Evolutionary conservation across 2,888 invertebrate genomes (phyloP).

Genomic region (Ormyrus rosae): DNA sequence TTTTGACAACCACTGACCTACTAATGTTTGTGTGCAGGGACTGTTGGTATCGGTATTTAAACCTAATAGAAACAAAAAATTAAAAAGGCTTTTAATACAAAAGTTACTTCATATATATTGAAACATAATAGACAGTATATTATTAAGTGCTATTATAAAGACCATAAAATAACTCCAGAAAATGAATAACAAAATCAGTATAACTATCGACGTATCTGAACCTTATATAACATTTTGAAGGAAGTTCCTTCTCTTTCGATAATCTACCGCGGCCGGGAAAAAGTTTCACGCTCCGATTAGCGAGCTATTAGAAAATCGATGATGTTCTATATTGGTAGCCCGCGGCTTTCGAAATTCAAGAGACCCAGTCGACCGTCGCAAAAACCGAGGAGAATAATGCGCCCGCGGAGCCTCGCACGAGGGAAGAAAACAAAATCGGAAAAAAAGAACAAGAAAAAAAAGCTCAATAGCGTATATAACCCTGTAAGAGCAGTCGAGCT

Average conservation of each 20-base stretch:
- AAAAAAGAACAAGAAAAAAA: conserved; percentile 32
- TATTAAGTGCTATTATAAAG: no score
- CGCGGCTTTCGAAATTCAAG: conserved; percentile 39
- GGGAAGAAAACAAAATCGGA: conserved; percentile 14
- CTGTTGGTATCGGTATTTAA: conserved; percentile 78
- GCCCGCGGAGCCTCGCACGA: neutral
- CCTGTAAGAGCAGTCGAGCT: neutral
- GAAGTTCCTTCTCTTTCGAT: conserved; percentile 19
- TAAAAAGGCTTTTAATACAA: neutral
- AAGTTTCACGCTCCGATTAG: conserved; percentile 27
- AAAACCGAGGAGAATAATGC: conserved; percentile 28
- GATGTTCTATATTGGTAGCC: conserved; percentile 10
- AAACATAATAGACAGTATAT: no score
- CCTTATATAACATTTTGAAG: conserved; percentile 3
- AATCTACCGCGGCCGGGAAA: neutral
- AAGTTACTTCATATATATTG: neutral
- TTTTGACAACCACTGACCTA: conserved; percentile 88
- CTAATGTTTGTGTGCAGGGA: conserved; percentile 79
- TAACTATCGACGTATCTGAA: no score
- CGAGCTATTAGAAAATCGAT: conserved; percentile 41
- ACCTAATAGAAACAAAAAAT: conserved; percentile 72
- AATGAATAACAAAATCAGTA: no score
- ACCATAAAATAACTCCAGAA: no score
- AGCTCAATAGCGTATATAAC: conserved; percentile 18
- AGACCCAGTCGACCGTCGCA: conserved; percentile 8